Percentiles rank a stretch among this genome's conserved stretches.
These are phyloP conservation scores for Mustelus asterias DNA, from an alignment of 2,113 vertebrate genomes.

Conservation along the genomic window DNA sequence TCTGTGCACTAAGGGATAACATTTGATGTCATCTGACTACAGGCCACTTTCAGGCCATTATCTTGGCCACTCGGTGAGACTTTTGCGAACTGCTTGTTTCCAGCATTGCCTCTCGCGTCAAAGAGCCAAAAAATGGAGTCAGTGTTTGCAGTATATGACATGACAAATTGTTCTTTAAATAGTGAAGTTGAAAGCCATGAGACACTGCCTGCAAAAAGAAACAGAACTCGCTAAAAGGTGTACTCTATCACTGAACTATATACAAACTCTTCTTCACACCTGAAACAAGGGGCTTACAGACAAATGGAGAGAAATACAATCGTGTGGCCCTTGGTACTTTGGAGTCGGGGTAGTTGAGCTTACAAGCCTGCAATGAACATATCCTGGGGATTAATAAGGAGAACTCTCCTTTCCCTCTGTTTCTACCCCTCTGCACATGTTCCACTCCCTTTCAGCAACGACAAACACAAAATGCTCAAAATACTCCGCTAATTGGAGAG, in stretches of 20 bases:
- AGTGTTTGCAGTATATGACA: neutral
- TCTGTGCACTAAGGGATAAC: neutral
- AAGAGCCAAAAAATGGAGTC: neutral
- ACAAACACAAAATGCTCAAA: neutral
- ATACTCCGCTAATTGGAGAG: too few relatives aligned
- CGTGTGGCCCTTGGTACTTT: neutral
- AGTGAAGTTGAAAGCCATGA: neutral
- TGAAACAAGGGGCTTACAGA: neutral
- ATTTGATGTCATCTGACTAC: neutral
- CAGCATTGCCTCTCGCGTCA: neutral
- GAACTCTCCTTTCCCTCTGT: too few relatives aligned
- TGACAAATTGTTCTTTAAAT: neutral
- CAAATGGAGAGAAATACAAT: neutral
- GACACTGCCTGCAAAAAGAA: neutral
- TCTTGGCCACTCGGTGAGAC: neutral
- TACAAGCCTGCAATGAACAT: neutral
- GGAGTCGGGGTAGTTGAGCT: neutral
- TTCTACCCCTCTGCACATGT: neutral
- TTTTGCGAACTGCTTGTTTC: neutral
- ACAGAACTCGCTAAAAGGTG: neutral
- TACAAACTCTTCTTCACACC: slow-evolving; percentile 12
- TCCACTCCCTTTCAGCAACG: neutral
- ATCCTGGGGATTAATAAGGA: neutral
- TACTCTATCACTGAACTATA: neutral
- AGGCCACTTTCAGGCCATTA: neutral